Evolutionary conservation across 2,113 vertebrate genomes (phyloP), one percentile per base, ranked within the genome.

Genomic region (Seriola aureovittata): DNA sequence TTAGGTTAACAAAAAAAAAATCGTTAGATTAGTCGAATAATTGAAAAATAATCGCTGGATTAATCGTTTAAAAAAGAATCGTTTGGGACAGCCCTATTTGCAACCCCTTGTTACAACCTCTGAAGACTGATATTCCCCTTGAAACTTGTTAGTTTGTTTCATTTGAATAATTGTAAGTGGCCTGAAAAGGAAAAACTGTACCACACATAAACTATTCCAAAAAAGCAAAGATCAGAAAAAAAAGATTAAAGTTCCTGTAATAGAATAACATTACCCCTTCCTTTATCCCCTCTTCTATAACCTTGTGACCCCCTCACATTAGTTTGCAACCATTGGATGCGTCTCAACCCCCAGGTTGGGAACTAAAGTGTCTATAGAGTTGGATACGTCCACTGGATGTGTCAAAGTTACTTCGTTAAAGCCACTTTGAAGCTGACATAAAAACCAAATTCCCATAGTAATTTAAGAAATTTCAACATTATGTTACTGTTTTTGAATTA

Each of bases 401-500:
- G 23, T 57, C 46, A 38, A 38, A 38, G 38, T 8, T 38, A 38
- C 38, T 38, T 8, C 6, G 3, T 57, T n/a, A 17, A 70, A 50
- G 5, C 4, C 42, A n/a, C 64, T 69, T 36, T 73, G 55, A 34
- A 50, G 25, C 38, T 59, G 62, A 52, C 36, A 23, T 57, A 19
- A 58, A 70, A 71, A n/a, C 36, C 25, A 36, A 55, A 75, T 75
- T 13, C 34, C 34, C n/a, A 66, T 14, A 54, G n/a, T 50, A 25
- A 14, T 10, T 17, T 23, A 16, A 34, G 32, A 25, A 52, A 21
- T 21, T 66, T 80, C 23, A 72, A 50, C 21, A 29, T 44, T 36
- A 32, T 75, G 48, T 80, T 46, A 25, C 44, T 55, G 72, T 64
- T 82, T 85, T 69, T 55, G 3, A 65, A 66, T 67, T 62, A 67